Conservation (phyloP, 2,113 vertebrate genomes). For the Eupsittula cactorum region DNA sequence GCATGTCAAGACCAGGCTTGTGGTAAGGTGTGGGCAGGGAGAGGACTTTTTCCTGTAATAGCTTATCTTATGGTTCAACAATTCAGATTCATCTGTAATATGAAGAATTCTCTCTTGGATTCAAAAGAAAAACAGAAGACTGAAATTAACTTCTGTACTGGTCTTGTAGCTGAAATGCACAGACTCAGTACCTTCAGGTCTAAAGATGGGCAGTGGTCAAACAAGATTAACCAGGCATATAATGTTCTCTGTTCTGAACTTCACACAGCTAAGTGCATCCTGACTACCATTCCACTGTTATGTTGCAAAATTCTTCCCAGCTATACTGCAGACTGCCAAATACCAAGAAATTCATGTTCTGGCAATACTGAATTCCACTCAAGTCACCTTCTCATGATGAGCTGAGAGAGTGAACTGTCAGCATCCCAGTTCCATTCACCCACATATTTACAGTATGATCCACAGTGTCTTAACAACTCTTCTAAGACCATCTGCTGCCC, state of each 20-base stretch:
- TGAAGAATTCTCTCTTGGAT: neutral
- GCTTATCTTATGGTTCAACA: neutral
- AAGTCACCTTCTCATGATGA: slow-evolving; percentile 21
- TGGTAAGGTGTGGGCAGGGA: neutral
- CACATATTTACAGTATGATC: slow-evolving; percentile 61
- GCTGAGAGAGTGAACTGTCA: slow-evolving; percentile 49
- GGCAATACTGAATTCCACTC: slow-evolving; percentile 29
- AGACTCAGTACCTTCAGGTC: neutral
- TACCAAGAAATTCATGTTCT: slow-evolving; percentile 6
- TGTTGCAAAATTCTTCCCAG: neutral
- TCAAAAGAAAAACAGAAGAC: neutral
- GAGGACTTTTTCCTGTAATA: neutral
- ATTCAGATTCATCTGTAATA: neutral
- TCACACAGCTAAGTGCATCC: accelerated
- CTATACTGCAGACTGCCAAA: neutral
- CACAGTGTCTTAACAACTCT: slow-evolving; percentile 61
- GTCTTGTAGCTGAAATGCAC: neutral
- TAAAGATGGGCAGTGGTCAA: neutral
- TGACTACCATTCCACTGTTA: neutral
- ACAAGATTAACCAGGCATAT: neutral
- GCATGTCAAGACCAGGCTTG: neutral
- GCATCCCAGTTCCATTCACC: slow-evolving; percentile 47
- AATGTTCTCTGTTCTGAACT: neutral
- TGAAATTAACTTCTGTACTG: neutral
- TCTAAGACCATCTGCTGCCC: slow-evolving; percentile 66